Evolutionary conservation across 1,140 invertebrate species (phyloP).

Genomic region (Macrotrachela quadricornifera): DNA sequence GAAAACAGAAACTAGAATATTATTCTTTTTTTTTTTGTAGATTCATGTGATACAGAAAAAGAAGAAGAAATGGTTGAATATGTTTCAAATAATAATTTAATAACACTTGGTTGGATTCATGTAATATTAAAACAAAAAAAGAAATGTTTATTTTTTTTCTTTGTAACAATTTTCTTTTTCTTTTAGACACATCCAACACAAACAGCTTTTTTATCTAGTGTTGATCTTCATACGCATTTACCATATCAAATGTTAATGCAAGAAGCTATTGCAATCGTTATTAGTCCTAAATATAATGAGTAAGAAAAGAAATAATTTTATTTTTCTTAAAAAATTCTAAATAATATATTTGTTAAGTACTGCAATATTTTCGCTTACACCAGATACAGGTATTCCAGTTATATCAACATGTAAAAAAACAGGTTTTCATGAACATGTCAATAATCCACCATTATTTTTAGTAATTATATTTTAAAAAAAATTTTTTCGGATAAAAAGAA

Average conservation of each 20-base stretch:
- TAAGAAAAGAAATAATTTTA: conserved; percentile 32
- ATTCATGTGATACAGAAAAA: conserved; percentile 54
- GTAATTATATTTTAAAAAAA: conserved; percentile 23
- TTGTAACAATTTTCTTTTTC: conserved; percentile 5
- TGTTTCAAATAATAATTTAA: conserved; percentile 67
- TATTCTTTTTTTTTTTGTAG: too few relatives aligned
- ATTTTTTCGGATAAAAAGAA: too few relatives aligned
- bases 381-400: conserved; percentile 58
- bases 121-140: conserved; percentile 42
- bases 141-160: too few relatives aligned
- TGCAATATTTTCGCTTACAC: conserved; percentile 67
- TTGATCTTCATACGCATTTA: conserved; percentile 89
- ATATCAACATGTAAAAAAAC: conserved; percentile 57
- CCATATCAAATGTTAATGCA: conserved; percentile 87
- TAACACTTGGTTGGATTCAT: conserved; percentile 89
- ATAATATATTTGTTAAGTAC: conserved; percentile 39
- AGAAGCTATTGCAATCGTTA: conserved; percentile 85
- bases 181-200: conserved; percentile 80
- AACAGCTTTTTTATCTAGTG: conserved; percentile 78
- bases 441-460: conserved; percentile 34
- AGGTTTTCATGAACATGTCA: conserved; percentile 77
- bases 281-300: conserved; percentile 77
- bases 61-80: conserved; percentile 79
- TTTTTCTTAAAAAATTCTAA: conserved; percentile 1
- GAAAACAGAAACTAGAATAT: too few relatives aligned